phyloP scores from a whole-genome alignment of 30 jellyfish, hydroid and myxozoan genomes.

The Aurelia aurita complex sp. Pacific region DNA sequence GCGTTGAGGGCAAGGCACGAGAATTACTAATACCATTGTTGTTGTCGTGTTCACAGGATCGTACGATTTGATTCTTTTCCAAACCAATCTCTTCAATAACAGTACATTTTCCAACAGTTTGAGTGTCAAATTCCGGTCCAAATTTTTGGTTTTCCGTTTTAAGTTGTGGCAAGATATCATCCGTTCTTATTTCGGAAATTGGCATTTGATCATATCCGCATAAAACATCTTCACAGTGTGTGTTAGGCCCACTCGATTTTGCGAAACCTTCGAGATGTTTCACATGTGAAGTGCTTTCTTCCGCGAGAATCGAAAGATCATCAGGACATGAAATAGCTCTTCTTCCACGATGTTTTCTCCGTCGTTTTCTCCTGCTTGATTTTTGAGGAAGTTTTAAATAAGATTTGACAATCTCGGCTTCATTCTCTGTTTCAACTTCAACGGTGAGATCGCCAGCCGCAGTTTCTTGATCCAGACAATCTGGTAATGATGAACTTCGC shows the following conservation, averaged over 20 bases:
- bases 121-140: conserved; percentile 6
- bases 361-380: conserved; percentile 29
- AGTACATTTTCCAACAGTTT: too few species aligned
- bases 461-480: conserved; percentile 6
- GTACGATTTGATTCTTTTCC: conserved; percentile 4
- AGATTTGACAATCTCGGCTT: not conserved
- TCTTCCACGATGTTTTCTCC: conserved; percentile 5
- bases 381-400: conserved; percentile 43
- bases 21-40: not conserved
- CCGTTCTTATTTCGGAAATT: not conserved
- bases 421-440: not conserved
- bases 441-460: not conserved
- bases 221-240: not conserved
- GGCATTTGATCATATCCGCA: conserved; percentile 2
- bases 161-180: conserved; percentile 24
- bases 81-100: too few species aligned
- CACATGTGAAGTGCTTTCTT: too few species aligned
- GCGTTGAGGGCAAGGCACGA: too few species aligned
- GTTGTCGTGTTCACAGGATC: conserved; percentile 7
- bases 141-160: conserved; percentile 55
- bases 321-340: conserved; percentile 57
- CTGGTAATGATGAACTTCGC: conserved; percentile 65
- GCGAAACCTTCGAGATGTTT: too few species aligned
- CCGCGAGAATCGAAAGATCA: not conserved
- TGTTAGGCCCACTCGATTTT: conserved; percentile 6